These are phyloP conservation scores for Drosophila lini DNA, from an alignment of 1,140 invertebrate genomes.

Conservation along the genomic window DNA sequence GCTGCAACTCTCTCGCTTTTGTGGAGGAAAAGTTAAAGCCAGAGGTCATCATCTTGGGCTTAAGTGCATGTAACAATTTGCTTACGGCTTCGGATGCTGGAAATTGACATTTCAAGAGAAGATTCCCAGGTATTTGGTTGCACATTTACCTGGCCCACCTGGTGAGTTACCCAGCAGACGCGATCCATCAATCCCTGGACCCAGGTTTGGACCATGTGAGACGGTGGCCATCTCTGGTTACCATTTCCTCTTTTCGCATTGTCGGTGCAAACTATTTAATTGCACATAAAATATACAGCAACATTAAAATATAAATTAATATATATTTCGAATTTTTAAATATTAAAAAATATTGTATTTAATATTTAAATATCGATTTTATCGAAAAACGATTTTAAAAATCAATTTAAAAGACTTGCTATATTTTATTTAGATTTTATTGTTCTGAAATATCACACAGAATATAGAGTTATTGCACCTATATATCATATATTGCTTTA, in stretches of 20 bases:
- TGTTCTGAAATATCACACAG: no score
- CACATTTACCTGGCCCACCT: not conserved
- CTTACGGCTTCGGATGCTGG: not conserved
- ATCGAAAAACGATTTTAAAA: no score
- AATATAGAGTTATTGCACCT: no score
- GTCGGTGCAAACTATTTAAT: not conserved
- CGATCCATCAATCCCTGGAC: conserved; percentile 1
- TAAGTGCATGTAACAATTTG: conserved; percentile 14
- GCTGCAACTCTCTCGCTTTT: conserved; percentile 19
- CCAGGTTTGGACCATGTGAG: not conserved
- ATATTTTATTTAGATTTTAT: no score
- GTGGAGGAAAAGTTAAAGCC: conserved; percentile 27
- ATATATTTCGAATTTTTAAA: no score
- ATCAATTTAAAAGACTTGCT: no score
- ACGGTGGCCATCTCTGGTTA: not conserved
- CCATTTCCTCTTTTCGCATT: not conserved
- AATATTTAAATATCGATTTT: no score
- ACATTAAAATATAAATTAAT: not conserved
- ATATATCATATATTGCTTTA: not conserved
- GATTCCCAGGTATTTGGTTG: conserved; percentile 4
- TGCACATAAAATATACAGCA: not conserved
- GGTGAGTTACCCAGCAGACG: not conserved
- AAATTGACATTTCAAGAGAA: conserved; percentile 2
- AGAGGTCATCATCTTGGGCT: conserved; percentile 9
- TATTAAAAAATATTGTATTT: no score